Percentiles rank a stretch among this genome's conserved stretches.
Evolutionary conservation across 2,113 vertebrate genomes (phyloP).

Genomic region (Colaptes auratus): DNA sequence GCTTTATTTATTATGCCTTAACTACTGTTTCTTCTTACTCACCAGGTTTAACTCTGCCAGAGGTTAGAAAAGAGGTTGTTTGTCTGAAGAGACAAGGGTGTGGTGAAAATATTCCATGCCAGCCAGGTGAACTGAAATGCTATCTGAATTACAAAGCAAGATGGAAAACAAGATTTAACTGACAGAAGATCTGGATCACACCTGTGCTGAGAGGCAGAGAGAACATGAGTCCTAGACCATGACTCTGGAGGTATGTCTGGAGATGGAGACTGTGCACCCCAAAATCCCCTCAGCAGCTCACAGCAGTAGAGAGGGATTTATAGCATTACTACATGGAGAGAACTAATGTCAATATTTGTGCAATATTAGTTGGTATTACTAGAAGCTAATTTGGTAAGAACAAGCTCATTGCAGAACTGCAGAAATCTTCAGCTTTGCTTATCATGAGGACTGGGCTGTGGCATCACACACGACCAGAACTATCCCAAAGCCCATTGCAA

Average conservation of each 20-base stretch:
- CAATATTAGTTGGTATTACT: neutral
- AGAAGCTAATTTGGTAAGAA: neutral
- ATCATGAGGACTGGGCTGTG: neutral
- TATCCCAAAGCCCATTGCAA: neutral
- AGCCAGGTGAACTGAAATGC: conserved; percentile 8
- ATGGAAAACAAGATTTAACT: neutral
- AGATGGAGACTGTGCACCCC: neutral
- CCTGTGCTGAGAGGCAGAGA: neutral
- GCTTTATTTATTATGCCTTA: conserved; percentile 53
- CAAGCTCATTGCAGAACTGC: neutral
- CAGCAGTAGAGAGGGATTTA: neutral
- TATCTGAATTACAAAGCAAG: neutral
- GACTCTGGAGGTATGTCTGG: neutral
- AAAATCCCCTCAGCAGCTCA: neutral
- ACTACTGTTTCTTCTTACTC: conserved; percentile 34
- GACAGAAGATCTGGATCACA: neutral
- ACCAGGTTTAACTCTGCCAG: conserved; percentile 17
- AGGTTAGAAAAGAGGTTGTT: neutral
- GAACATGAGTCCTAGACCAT: neutral
- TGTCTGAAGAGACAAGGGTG: conserved; percentile 32
- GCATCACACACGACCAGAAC: neutral
- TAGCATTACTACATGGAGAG: neutral
- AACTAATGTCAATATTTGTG: neutral
- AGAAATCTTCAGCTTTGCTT: neutral
- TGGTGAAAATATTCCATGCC: neutral